Base-by-base conservation (phyloP, 2,888 invertebrate species). In the Trachelus iudaicus region DNA sequence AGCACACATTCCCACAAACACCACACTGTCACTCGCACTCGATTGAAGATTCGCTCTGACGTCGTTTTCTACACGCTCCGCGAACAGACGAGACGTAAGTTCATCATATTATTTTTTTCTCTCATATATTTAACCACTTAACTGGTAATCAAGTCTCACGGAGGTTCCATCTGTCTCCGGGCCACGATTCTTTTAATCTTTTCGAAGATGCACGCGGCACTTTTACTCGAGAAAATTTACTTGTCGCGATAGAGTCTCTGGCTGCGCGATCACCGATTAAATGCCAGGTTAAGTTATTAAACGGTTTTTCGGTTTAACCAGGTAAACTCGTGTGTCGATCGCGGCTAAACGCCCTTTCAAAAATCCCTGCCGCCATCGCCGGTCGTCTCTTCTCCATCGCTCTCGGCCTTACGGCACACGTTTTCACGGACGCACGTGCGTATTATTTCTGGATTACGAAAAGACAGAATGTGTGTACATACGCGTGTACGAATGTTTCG, bases 1-100 rank as follows among this genome's bases (percentile, higher is more conserved):
- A 74, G 34, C 37, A 74, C 74, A 74, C 74, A 74, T 74, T 74
- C 35, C 37, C 74, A 74, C 74, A 74, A 34, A 74, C 74, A 74
- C 74, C 74, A 74, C 74, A 74, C 35, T 34, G 74, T 74, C 34
- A 34, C 37, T 34, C 74, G 37, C 74, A 34, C n/a, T 34, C 37
- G 6, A 71, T 31, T 34, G 33, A 37, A 34, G 74, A 74, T 35
- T 34, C 37, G 37, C 74, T 37, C 37, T 34, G 37, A 33, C 74
- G 34, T 34, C 74, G 74, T 35, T 33, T 15, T 15, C 37, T 74
- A 30, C 74, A 35, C 34, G 74, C 37, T 74, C 74, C 74, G 35
- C 74, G 35, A 34, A 56, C 74, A 34, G 30, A 30, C 74, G 37
- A 34, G 74, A 74, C 34, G 74, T 71, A 71, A 71, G 71, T 71